Conservation (phyloP, 1,140 invertebrate genomes). For the Drosophila ananassae region DNA sequence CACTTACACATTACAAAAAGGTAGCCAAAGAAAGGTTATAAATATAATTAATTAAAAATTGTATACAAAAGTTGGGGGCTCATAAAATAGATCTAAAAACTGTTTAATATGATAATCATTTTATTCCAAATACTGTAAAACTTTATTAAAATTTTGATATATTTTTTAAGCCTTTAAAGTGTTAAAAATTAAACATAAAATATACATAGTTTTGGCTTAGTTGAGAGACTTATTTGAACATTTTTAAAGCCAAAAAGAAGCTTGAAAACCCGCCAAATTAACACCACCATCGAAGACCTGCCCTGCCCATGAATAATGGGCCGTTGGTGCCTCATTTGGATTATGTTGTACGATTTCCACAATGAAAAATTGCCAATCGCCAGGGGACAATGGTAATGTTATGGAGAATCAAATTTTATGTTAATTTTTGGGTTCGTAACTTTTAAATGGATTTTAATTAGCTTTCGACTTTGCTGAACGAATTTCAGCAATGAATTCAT, state of each 20-base stretch:
- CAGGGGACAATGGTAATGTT: constrained; percentile 45
- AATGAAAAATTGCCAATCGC: constrained; percentile 66
- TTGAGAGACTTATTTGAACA: too few species aligned
- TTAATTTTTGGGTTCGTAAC: constrained; percentile 56
- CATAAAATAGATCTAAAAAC: too few species aligned
- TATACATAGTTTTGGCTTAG: too few species aligned
- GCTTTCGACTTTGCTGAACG: constrained; percentile 32
- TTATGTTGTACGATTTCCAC: constrained; percentile 68
- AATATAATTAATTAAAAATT: background rate
- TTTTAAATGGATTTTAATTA: constrained; percentile 74
- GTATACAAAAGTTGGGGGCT: background rate
- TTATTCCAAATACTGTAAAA: too few species aligned
- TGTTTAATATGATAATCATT: too few species aligned
- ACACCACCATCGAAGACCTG: constrained; percentile 12
- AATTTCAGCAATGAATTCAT: constrained; percentile 46
- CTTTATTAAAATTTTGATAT: too few species aligned
- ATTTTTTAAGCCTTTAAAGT: too few species aligned
- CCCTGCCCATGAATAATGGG: constrained; percentile 62
- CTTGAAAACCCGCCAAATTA: background rate
- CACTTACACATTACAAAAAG: constrained; percentile 14
- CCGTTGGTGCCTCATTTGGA: constrained; percentile 45
- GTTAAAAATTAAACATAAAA: too few species aligned
- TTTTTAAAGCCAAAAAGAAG: background rate
- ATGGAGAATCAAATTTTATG: constrained; percentile 51
- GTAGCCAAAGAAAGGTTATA: background rate